Percentiles rank a stretch among this genome's conserved stretches.
These are phyloP conservation scores for Phaonia tiefii DNA, from an alignment of 2,888 invertebrate genomes.

Conservation along the genomic window DNA sequence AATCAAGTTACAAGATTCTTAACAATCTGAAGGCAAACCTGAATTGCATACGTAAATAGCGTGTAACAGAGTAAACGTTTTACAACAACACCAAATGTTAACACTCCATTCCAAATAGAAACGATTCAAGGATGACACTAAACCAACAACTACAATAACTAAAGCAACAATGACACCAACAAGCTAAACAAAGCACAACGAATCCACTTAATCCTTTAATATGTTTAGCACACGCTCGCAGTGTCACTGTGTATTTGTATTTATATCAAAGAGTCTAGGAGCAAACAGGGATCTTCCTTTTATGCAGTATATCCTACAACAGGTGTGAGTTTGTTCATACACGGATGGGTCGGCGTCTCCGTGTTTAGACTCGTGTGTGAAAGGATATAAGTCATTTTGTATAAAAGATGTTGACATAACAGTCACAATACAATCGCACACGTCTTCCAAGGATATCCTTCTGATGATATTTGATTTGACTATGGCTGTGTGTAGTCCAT, in stretches of 20 bases:
- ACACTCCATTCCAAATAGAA: conserved; percentile 18
- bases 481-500: conserved; percentile 26
- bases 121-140: conserved; percentile 37
- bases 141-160: conserved; percentile 9
- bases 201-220: conserved; percentile 57
- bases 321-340: conserved; percentile 39
- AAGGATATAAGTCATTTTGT: conserved; percentile 4
- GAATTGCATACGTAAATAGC: conserved; percentile 55
- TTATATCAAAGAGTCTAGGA: not conserved
- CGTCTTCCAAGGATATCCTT: conserved; percentile 21
- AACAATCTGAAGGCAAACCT: conserved; percentile 44
- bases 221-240: conserved; percentile 16
- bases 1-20: conserved; percentile 48
- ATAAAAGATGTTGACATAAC: conserved; percentile 55
- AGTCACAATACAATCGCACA: conserved; percentile 45
- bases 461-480: conserved; percentile 11
- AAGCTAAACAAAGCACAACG: conserved; percentile 40
- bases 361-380: conserved; percentile 18
- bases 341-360: not conserved
- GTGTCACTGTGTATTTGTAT: not conserved
- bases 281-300: not conserved
- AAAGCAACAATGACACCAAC: not conserved
- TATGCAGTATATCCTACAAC: conserved; percentile 3
- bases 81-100: conserved; percentile 45
- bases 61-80: conserved; percentile 43